A percentile compares a stretch with the other conserved stretches of the same genome.
Conservation (phyloP, 2,113 vertebrate species). For the Ancistrus triradiatus region DNA sequence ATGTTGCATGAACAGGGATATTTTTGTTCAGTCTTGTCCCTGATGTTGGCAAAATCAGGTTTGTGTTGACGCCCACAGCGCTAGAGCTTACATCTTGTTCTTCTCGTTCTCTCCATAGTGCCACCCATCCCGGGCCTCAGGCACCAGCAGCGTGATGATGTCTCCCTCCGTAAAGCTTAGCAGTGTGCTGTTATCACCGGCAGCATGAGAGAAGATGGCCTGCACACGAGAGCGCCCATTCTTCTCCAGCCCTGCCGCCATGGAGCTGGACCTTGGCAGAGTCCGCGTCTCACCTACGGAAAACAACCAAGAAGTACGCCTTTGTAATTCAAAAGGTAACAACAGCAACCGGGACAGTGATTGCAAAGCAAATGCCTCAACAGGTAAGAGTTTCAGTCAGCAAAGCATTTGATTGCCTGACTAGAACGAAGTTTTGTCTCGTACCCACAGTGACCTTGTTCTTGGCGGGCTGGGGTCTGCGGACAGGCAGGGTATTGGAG, state of each 20-base stretch:
- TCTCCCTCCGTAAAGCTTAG: conserved; percentile 96
- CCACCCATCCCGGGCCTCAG: conserved; percentile 94
- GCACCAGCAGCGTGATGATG: conserved; percentile 93
- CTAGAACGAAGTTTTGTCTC: conserved; percentile 23
- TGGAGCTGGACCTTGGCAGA: conserved; percentile 93
- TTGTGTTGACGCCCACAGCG: background rate
- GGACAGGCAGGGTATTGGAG: conserved; percentile 95
- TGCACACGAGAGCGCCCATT: conserved; percentile 89
- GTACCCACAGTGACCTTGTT: conserved; percentile 90
- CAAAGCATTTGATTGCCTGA: too few relatives aligned
- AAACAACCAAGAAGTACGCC: background rate
- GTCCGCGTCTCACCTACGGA: conserved; percentile 90
- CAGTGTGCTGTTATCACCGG: conserved; percentile 90
- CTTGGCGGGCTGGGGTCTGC: conserved; percentile 88
- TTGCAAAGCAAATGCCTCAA: too few relatives aligned
- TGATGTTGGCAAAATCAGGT: background rate
- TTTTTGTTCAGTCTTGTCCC: too few relatives aligned
- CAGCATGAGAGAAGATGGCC: conserved; percentile 95
- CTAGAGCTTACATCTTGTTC: conserved; percentile 83
- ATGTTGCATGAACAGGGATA: too few relatives aligned
- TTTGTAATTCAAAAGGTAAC: background rate
- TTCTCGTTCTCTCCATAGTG: conserved; percentile 98
- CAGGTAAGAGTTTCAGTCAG: too few relatives aligned
- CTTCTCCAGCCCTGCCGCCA: conserved; percentile 93
- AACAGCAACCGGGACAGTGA: too few relatives aligned